Percentiles rank a stretch among this genome's conserved stretches.
Evolutionary conservation across 2,797 vertebrate genomes (phyloP).

Genomic region (Eupleurogrammus muticus): DNA sequence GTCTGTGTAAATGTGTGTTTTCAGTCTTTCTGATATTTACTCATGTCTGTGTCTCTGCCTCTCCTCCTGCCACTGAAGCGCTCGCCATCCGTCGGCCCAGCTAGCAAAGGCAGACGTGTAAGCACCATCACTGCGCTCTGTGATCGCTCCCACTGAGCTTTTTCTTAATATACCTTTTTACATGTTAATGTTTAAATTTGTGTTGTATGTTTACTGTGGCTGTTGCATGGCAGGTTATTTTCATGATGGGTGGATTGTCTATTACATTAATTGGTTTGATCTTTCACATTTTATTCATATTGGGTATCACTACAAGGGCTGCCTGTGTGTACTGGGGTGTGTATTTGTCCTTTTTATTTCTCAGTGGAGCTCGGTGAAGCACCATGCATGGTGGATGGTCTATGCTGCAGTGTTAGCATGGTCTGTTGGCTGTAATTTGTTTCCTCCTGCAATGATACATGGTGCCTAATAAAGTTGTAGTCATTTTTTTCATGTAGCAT

Average conservation of each 20-base stretch:
- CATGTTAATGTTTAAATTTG: slow-evolving; percentile 1
- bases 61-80: slow-evolving; percentile 85
- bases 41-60: slow-evolving; percentile 68
- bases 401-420: slow-evolving; percentile 38
- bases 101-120: slow-evolving; percentile 99
- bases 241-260: slow-evolving; percentile 5
- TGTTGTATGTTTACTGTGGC: slow-evolving; percentile 19
- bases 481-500: slow-evolving; percentile 17
- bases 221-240: slow-evolving; percentile 57
- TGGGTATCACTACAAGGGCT: slow-evolving; percentile 12
- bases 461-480: slow-evolving; percentile 17
- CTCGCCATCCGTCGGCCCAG: slow-evolving; percentile 94
- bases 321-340: slow-evolving; percentile 21
- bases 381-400: slow-evolving; percentile 59
- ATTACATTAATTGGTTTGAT: slow-evolving; percentile 2
- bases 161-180: slow-evolving; percentile 24
- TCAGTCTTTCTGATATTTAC: slow-evolving; percentile 60
- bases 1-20: slow-evolving; percentile 49
- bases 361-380: slow-evolving; percentile 39
- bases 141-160: slow-evolving; percentile 27
- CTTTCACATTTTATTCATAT: neutral
- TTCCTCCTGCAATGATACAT: slow-evolving; percentile 1
- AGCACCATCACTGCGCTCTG: slow-evolving; percentile 82
- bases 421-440: slow-evolving; percentile 23
- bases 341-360: slow-evolving; percentile 20